These are phyloP conservation scores for Antennarius maculatus DNA, from an alignment of 2,797 vertebrate genomes.

Conservation along the genomic window DNA sequence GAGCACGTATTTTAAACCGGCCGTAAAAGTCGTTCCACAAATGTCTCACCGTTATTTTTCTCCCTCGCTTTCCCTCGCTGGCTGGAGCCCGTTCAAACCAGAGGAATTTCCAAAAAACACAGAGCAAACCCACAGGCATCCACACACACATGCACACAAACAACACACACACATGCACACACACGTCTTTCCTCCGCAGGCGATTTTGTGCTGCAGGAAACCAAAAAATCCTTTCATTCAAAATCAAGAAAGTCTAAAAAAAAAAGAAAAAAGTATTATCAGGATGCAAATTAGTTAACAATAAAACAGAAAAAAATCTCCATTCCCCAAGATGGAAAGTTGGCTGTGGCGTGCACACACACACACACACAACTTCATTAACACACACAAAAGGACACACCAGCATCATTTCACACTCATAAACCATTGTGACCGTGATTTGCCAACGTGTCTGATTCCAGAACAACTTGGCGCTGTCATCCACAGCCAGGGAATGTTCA, in stretches of 20 bases:
- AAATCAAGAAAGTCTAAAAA: slow-evolving; percentile 62
- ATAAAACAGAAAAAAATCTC: slow-evolving; percentile 44
- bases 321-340: slow-evolving; percentile 35
- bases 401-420: slow-evolving; percentile 57
- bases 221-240: slow-evolving; percentile 28
- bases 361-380: slow-evolving; percentile 48
- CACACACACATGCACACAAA: not conserved
- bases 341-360: slow-evolving; percentile 3
- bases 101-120: slow-evolving; percentile 1
- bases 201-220: slow-evolving; percentile 24
- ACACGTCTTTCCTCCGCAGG: slow-evolving; percentile 16
- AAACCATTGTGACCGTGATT: slow-evolving; percentile 22
- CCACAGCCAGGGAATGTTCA: slow-evolving; percentile 23
- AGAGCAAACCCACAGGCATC: not conserved
- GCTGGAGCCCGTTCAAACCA: not conserved
- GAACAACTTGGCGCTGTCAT: slow-evolving; percentile 41
- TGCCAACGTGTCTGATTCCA: slow-evolving; percentile 37
- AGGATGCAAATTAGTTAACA: slow-evolving; percentile 52
- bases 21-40: not conserved
- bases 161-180: not conserved
- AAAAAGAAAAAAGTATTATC: slow-evolving; percentile 51
- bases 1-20: not conserved
- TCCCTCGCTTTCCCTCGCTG: not conserved
- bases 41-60: too few species aligned
- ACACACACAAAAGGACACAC: slow-evolving; percentile 46